Conservation (phyloP, 2,113 vertebrate species). For the Astur gentilis region DNA sequence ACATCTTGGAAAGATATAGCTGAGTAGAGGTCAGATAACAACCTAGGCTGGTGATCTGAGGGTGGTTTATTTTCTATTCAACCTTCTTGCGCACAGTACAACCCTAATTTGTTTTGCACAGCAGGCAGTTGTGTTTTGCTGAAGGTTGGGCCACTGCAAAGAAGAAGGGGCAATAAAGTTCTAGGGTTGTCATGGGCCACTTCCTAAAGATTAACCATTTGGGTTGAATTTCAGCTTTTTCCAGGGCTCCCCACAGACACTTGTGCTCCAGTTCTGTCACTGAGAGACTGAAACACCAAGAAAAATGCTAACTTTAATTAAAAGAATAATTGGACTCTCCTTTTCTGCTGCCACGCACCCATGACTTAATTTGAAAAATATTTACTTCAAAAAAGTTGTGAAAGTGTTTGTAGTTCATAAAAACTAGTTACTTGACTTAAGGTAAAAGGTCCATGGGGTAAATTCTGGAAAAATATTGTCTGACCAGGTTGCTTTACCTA, state of each 20-base stretch:
- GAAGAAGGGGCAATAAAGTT: not conserved
- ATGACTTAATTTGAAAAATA: not conserved
- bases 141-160: not conserved
- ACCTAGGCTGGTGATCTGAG: not conserved
- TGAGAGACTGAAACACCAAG: not conserved
- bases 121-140: not conserved
- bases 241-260: not conserved
- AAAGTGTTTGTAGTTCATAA: not conserved
- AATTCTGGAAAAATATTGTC: not conserved
- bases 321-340: not conserved
- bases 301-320: not conserved
- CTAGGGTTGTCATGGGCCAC: not conserved
- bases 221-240: not conserved
- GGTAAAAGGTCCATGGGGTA: not conserved
- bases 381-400: not conserved
- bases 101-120: not conserved
- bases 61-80: not conserved
- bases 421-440: not conserved
- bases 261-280: not conserved
- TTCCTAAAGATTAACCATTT: not conserved
- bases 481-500: not conserved
- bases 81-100: not conserved
- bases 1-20: rapidly evolving
- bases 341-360: not conserved
- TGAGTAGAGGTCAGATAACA: not conserved